Conservation (phyloP, 2,797 vertebrate species). For the Emydoidea blandingii region DNA sequence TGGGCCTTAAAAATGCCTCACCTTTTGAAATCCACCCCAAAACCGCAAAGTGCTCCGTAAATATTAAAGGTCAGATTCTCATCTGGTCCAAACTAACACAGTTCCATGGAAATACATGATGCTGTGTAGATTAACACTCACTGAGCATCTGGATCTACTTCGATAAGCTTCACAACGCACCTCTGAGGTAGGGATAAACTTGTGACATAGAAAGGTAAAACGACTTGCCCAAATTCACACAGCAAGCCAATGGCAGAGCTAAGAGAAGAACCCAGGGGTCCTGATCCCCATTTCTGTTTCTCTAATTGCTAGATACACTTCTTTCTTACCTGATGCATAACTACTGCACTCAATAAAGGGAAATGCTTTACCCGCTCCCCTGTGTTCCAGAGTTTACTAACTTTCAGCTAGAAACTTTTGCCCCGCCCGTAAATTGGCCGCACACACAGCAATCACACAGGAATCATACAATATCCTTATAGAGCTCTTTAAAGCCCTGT, state of each 20-base stretch:
- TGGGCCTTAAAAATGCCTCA: not conserved
- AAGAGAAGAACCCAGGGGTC: rapidly evolving
- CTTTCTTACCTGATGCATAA: not conserved
- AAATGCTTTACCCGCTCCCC: not conserved
- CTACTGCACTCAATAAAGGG: not conserved
- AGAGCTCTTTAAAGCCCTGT: conserved; percentile 2
- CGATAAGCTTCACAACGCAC: not conserved
- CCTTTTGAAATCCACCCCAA: not conserved
- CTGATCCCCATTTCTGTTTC: not conserved
- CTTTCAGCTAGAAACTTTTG: not conserved
- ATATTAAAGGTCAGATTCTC: not conserved
- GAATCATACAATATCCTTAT: not conserved
- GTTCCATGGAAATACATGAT: not conserved
- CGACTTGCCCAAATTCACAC: not conserved
- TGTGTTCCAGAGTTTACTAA: not conserved
- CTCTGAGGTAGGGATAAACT: not conserved
- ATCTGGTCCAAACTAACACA: not conserved
- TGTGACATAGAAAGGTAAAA: rapidly evolving
- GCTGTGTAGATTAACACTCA: not conserved
- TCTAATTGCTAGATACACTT: not conserved
- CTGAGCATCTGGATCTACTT: not conserved
- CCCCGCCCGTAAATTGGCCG: not conserved
- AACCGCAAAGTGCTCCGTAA: not conserved
- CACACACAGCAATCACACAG: not conserved
- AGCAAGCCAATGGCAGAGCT: not conserved